Evolutionary conservation across 2,888 invertebrate species (phyloP), one percentile per base, ranked within the genome.

Genomic region (Hecatera dysodea): DNA sequence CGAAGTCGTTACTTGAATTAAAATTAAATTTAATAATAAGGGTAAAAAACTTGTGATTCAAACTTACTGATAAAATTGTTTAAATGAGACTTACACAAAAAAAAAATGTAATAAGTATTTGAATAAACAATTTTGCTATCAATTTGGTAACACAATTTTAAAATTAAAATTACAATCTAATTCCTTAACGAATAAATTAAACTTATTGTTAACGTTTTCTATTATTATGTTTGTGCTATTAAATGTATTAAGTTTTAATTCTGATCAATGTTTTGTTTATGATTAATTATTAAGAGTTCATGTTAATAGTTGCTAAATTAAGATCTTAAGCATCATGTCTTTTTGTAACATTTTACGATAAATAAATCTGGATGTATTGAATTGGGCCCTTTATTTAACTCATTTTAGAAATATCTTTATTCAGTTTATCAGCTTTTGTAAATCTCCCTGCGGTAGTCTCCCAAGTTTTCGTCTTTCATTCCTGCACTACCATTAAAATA

Each of bases 21-120:
- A 55, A 68, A 55, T 6, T 29, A 39, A 15, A 24, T 36, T n/a
- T 63, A 3, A 52, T 42, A 24, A 48, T 24, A 36, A 71, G 44
- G 46, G 19, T 29, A 12, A n/a, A 72, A 69, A 39, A 69, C 59
- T 72, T 69, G 8, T 33, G 33, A 15, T 50, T 12, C n/a, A 4
- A 48, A 48, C 70, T 46, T 39, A 29, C 22, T 69, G 22, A n/a
- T 46, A 36, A 36, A 46, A 39, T 7, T 27, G 22, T 55, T 44
- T 67, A 27, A 39, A 29, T 48, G 0, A n/a, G 36, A n/a, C 17
- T 36, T 71, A 17, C 24, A 69, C 29, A 33, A 24, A 22, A 36
- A 48, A 19, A 9, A 12, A 48, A n/a, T 8, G 15, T 29, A 48
- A 15, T 46, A 12, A n/a, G n/a, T n/a, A n/a, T 56, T 56, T 24